Percentiles rank a stretch among this genome's conserved stretches.
phyloP scores from a whole-genome alignment of 2,888 invertebrate species.

The Hoplodrina blanda region DNA sequence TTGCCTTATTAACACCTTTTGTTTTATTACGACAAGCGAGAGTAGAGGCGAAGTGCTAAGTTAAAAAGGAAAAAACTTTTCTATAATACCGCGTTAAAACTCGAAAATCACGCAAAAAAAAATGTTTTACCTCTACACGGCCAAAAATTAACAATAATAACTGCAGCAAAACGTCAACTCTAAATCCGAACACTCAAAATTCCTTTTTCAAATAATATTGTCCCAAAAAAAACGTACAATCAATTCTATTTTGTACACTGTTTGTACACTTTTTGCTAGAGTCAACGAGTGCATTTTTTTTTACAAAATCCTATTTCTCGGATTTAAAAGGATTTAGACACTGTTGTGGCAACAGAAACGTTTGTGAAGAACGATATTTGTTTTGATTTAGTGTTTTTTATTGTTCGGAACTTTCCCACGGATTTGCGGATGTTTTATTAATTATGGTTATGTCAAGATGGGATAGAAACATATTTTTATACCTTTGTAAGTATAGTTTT shows the following conservation, averaged over 20 bases:
- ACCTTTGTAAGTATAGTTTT: too few relatives aligned
- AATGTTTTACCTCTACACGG: background rate
- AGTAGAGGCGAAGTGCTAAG: background rate
- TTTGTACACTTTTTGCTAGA: constrained; percentile 81
- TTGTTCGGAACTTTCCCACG: constrained; percentile 80
- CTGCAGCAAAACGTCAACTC: constrained; percentile 49
- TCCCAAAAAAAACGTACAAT: constrained; percentile 75
- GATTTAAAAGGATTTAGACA: constrained; percentile 90
- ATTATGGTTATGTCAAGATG: constrained; percentile 3
- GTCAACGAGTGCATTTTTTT: constrained; percentile 87
- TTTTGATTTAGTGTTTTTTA: constrained; percentile 82
- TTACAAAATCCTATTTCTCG: constrained; percentile 88
- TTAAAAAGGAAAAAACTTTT: background rate
- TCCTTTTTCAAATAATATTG: constrained; percentile 68
- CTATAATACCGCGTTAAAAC: background rate
- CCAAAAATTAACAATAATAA: constrained; percentile 33
- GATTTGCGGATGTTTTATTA: constrained; percentile 30
- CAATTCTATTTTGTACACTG: constrained; percentile 85
- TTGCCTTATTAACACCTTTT: too few relatives aligned
- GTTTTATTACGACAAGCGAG: too few relatives aligned
- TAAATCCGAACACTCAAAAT: constrained; percentile 72
- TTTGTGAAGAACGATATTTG: constrained; percentile 86
- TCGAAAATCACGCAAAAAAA: background rate
- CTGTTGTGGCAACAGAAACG: constrained; percentile 90
- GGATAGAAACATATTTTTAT: background rate